Evolutionary conservation across 2,113 vertebrate species (phyloP).

Genomic region (Pseudois nayaur): DNA sequence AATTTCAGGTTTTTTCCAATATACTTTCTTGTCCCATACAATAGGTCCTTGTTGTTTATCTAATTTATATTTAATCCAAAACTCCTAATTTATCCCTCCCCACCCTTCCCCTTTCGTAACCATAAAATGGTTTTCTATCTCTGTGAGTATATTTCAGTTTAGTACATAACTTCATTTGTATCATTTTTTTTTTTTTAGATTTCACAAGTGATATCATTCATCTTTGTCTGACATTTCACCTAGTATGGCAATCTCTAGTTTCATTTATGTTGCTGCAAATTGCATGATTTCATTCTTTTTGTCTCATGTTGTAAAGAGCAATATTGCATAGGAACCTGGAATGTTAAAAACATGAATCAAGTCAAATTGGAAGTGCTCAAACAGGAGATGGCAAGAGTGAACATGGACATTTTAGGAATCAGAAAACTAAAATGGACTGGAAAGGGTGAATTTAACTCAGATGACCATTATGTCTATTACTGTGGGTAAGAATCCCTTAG

Average conservation of each 20-base stretch:
- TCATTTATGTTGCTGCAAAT: background rate
- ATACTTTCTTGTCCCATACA: background rate
- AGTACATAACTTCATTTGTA: background rate
- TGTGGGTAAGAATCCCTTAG: background rate
- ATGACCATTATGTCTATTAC: background rate
- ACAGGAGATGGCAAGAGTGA: background rate
- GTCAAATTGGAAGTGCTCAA: background rate
- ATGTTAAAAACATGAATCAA: background rate
- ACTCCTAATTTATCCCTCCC: background rate
- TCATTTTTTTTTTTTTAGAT: background rate
- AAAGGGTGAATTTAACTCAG: background rate
- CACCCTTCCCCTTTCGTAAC: background rate
- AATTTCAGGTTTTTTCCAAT: background rate
- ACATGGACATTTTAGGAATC: background rate
- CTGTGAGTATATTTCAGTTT: background rate
- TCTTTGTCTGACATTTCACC: background rate
- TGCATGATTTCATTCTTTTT: background rate
- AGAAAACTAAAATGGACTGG: background rate
- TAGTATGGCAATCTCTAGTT: background rate
- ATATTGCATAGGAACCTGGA: background rate
- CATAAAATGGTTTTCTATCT: background rate
- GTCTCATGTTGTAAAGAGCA: background rate
- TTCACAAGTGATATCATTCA: background rate
- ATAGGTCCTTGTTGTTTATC: background rate
- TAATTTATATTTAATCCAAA: background rate